Base-by-base conservation (phyloP, 2,888 invertebrate species). In the Hypomecis atomaria region DNA sequence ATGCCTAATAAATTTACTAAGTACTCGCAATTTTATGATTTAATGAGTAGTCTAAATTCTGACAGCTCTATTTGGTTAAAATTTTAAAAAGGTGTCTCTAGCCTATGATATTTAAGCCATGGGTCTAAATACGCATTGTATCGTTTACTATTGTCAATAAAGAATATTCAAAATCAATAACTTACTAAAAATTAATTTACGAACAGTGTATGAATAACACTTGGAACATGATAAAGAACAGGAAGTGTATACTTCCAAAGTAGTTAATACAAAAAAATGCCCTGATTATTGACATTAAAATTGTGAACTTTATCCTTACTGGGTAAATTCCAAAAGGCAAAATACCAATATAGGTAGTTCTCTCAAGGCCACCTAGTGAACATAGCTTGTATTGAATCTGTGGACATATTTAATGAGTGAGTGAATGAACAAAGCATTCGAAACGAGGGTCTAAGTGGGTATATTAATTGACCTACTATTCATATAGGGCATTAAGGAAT, bases 361-460 rank as follows among this genome's bases (percentile, higher is more conserved):
- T 11, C 38, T 13, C 38, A 13, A 48, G 48, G 48, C 3, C 13
- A 50, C 8, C 49, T 9, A 13, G 49, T 50, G 33, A 11, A 11
- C 4, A 52, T n/a, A n/a, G 1, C 40, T 52, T 10, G 0, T n/a
- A 52, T 40, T 52, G 52, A 52, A 52, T 40, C 52, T 52, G 52
- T 33, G 52, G 33, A 10, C 40, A 40, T 40, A 33, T 40, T 40
- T 52, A 52, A 52, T 52, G 33, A 42, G 52, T 13, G 9, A 5
- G 50, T 42, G 40, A 23, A 52, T 10, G 23, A 33, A 52, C 33
- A 52, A 52, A 52, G 52, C 52, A 33, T 52, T 33, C 10, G n/a
- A 52, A 52, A n/a, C 52, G 6, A 40, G 40, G 52, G 52, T 42
- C 40, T 52, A 33, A 52, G 52, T 42, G 52, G 52, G 23, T 52